Conservation (phyloP, 2,888 invertebrate genomes). For the Eristalis pertinax region DNA sequence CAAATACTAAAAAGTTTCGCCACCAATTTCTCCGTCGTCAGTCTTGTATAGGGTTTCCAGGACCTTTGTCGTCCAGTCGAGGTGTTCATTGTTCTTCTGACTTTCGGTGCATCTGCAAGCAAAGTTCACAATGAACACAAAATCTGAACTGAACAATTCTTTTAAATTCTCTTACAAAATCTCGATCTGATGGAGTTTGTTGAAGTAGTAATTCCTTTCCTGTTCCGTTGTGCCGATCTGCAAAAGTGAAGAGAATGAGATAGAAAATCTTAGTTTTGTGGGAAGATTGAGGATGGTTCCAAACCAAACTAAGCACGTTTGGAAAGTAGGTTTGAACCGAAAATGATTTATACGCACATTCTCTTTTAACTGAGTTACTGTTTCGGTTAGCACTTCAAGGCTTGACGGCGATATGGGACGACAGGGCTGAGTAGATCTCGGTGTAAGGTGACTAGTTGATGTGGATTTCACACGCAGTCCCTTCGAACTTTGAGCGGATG, state of each 20-base stretch:
- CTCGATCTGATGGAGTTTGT: constrained; percentile 76
- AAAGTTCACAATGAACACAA: background rate
- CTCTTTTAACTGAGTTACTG: constrained; percentile 52
- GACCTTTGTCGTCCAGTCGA: constrained; percentile 74
- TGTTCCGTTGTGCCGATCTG: constrained; percentile 61
- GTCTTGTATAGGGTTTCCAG: constrained; percentile 74
- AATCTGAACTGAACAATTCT: background rate
- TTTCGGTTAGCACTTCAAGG: constrained; percentile 67
- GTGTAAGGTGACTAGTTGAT: constrained; percentile 60
- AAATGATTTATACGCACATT: constrained; percentile 32
- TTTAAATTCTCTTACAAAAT: constrained; percentile 67
- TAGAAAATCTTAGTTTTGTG: too few species aligned
- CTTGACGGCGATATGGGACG: constrained; percentile 72
- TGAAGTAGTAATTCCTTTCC: constrained; percentile 75
- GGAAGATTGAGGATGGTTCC: too few species aligned
- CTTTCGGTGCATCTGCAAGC: constrained; percentile 72
- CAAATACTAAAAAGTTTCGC: background rate
- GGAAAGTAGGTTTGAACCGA: too few species aligned
- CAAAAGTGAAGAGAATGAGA: background rate
- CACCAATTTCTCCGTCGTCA: constrained; percentile 45
- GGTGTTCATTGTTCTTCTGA: constrained; percentile 71
- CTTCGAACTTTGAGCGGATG: constrained; percentile 28
- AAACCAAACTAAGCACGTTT: too few species aligned
- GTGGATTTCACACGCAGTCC: constrained; percentile 48
- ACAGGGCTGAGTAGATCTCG: constrained; percentile 48